These are phyloP conservation scores for Epirrhoe alternata DNA, from an alignment of 2,888 invertebrate genomes.

Conservation along the genomic window DNA sequence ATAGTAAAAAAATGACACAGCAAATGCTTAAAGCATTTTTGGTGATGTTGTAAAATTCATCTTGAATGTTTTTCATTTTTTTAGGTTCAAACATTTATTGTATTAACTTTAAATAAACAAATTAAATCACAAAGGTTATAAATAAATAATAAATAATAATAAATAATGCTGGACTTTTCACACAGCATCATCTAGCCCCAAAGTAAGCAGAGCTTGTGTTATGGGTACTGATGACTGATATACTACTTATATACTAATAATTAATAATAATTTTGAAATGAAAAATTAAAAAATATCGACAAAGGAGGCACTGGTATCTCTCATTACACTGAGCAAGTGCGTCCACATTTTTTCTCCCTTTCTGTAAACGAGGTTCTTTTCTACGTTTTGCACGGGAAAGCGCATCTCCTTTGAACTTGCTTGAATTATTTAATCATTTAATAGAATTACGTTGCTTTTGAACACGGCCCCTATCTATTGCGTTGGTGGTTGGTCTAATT, in stretches of 20 bases:
- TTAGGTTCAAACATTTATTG: too few species aligned
- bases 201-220: too few species aligned
- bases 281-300: neutral
- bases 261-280: neutral
- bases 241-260: neutral
- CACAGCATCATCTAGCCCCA: too few species aligned
- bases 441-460: constrained; percentile 77
- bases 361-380: constrained; percentile 73
- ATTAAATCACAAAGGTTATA: too few species aligned
- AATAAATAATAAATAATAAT: too few species aligned
- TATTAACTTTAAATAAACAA: too few species aligned
- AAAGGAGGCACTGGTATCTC: constrained; percentile 34
- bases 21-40: too few species aligned
- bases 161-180: too few species aligned
- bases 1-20: too few species aligned
- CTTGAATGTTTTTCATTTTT: too few species aligned
- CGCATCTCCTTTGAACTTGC: constrained; percentile 82
- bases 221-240: too few species aligned
- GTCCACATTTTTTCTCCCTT: constrained; percentile 66
- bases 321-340: constrained; percentile 61
- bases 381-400: constrained; percentile 78
- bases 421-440: constrained; percentile 83
- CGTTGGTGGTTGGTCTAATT: constrained; percentile 70
- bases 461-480: constrained; percentile 69
- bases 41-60: too few species aligned